A percentile compares a stretch with the other conserved stretches of the same genome.
These are phyloP conservation scores for Drosophila percnosoma DNA, from an alignment of 2,888 invertebrate species.

Conservation along the genomic window DNA sequence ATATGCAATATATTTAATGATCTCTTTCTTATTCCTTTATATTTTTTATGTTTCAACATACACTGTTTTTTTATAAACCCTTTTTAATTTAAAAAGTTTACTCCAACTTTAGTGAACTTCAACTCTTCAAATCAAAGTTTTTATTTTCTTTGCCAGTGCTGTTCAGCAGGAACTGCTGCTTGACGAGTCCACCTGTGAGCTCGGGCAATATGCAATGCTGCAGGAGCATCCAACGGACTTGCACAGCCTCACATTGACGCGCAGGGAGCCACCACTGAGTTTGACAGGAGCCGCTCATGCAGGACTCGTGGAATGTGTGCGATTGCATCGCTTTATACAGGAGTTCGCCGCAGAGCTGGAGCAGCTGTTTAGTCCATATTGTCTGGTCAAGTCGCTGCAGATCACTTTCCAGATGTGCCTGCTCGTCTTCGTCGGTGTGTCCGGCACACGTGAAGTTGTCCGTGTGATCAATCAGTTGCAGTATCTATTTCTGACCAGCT, in stretches of 20 bases:
- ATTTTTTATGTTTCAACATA: neutral
- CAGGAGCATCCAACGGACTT: constrained; percentile 70
- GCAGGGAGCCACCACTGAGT: neutral
- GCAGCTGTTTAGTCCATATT: constrained; percentile 82
- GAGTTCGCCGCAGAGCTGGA: constrained; percentile 80
- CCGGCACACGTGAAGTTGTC: constrained; percentile 63
- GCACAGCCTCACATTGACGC: constrained; percentile 9
- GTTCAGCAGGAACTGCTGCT: constrained; percentile 49
- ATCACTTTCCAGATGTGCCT: constrained; percentile 83
- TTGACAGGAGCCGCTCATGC: constrained; percentile 30
- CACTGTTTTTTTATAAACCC: neutral
- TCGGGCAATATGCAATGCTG: constrained; percentile 74
- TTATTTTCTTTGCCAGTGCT: constrained; percentile 15
- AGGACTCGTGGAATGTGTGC: constrained; percentile 80
- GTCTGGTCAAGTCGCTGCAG: constrained; percentile 83
- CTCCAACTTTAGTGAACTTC: neutral
- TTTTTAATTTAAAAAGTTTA: neutral
- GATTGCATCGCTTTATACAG: constrained; percentile 82
- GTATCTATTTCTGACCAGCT: constrained; percentile 76
- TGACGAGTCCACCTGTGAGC: constrained; percentile 57
- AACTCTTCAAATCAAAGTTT: neutral
- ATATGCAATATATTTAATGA: neutral
- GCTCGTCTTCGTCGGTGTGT: constrained; percentile 82
- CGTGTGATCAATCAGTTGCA: constrained; percentile 78
- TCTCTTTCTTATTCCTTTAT: neutral